Percentiles rank a stretch among this genome's conserved stretches.
Evolutionary conservation across 2,113 vertebrate genomes (phyloP).

Genomic region (Equus quagga): DNA sequence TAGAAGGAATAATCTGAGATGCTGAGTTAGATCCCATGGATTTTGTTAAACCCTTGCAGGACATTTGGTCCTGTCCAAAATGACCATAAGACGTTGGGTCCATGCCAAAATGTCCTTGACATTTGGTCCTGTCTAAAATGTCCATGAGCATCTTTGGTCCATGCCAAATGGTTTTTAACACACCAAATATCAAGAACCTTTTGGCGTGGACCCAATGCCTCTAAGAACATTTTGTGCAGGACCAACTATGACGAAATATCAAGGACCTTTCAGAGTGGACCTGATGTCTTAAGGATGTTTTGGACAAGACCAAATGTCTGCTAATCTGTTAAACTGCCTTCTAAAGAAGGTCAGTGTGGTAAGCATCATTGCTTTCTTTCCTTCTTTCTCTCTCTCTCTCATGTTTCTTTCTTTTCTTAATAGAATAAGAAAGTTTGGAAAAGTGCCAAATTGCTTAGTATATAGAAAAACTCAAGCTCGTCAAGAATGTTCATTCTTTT

Average conservation of each 20-base stretch:
- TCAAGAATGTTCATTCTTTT: neutral
- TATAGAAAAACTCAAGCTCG: neutral
- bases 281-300: neutral
- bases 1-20: neutral
- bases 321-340: neutral
- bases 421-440: neutral
- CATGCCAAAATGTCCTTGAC: too few species aligned
- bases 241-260: neutral
- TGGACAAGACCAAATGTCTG: neutral
- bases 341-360: neutral
- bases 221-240: too few species aligned
- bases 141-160: too few species aligned
- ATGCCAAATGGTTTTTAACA: neutral
- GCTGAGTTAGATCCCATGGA: neutral
- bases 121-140: too few species aligned
- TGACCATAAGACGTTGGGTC: too few species aligned
- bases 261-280: neutral
- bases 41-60: neutral
- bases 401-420: slow-evolving; percentile 39
- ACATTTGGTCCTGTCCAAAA: too few species aligned
- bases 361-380: neutral
- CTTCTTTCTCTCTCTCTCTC: neutral
- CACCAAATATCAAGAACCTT: neutral
- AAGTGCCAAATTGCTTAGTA: neutral
- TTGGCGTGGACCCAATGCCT: too few species aligned